phyloP scores from a whole-genome alignment of 2,888 invertebrate genomes.

The Heliconius aoede region DNA sequence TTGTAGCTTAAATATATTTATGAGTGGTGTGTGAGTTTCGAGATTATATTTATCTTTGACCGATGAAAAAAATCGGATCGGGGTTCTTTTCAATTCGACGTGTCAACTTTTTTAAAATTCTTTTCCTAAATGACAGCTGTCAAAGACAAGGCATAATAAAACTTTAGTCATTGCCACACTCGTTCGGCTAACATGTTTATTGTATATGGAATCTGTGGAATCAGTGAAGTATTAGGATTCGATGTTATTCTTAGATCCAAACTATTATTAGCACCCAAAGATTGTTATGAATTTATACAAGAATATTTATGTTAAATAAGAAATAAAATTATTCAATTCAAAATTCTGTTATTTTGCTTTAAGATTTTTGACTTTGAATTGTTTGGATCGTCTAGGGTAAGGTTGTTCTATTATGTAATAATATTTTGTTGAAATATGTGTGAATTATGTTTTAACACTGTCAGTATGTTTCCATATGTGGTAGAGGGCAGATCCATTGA shows the following conservation, averaged over 20 bases:
- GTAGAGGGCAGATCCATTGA: conserved; percentile 80
- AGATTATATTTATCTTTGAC: conserved; percentile 8
- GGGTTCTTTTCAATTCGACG: background rate
- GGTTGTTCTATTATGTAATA: background rate
- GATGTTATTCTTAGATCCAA: conserved; percentile 69
- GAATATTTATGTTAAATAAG: conserved; percentile 83
- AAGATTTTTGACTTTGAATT: conserved; percentile 64
- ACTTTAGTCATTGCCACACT: conserved; percentile 71
- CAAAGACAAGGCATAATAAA: conserved; percentile 53
- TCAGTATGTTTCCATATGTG: conserved; percentile 39
- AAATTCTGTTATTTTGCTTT: conserved; percentile 54
- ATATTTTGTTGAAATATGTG: conserved; percentile 11
- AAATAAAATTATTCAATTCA: conserved; percentile 79
- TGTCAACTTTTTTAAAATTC: background rate
- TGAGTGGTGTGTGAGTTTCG: background rate
- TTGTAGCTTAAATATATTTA: background rate
- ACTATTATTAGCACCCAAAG: conserved; percentile 81
- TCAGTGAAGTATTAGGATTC: conserved; percentile 59
- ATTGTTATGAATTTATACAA: conserved; percentile 84
- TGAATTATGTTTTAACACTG: background rate
- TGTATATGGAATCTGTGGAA: conserved; percentile 54
- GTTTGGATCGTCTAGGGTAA: conserved; percentile 48
- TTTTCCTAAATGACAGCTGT: conserved; percentile 14
- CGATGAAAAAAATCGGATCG: no score
- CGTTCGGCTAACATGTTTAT: conserved; percentile 57